Conservation (phyloP, 2,888 invertebrate genomes). For the Hoplodrina ambigua region DNA sequence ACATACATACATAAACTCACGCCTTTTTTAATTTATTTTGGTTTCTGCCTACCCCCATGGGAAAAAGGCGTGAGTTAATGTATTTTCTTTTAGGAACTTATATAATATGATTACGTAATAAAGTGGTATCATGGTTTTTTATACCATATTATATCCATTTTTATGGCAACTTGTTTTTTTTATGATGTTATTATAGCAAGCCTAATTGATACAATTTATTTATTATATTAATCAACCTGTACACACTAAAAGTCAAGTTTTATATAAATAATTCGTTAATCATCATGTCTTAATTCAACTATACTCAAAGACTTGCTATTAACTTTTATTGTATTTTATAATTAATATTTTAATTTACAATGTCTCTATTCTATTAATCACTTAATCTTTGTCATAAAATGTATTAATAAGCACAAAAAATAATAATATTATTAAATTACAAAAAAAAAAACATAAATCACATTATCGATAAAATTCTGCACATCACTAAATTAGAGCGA, state of each 20-base stretch:
- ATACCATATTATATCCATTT: neutral
- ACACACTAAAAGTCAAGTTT: neutral
- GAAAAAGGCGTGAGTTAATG: too few relatives aligned
- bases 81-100: neutral
- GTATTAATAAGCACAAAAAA: too few relatives aligned
- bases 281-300: neutral
- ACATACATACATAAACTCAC: too few relatives aligned
- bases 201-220: neutral
- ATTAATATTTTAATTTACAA: neutral
- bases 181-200: neutral
- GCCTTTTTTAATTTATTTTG: too few relatives aligned
- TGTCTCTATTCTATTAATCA: neutral
- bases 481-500: conserved; percentile 47
- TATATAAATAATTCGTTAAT: neutral
- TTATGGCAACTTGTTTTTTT: too few relatives aligned
- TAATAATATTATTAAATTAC: too few relatives aligned
- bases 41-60: too few relatives aligned
- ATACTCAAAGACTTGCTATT: too few relatives aligned
- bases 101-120: neutral
- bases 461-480: conserved; percentile 8
- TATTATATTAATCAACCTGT: neutral
- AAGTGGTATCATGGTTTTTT: neutral
- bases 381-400: neutral
- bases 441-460: neutral
- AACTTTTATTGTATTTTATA: neutral